Conservation (phyloP, 2,888 invertebrate species). For the Synergus itoensis region DNA sequence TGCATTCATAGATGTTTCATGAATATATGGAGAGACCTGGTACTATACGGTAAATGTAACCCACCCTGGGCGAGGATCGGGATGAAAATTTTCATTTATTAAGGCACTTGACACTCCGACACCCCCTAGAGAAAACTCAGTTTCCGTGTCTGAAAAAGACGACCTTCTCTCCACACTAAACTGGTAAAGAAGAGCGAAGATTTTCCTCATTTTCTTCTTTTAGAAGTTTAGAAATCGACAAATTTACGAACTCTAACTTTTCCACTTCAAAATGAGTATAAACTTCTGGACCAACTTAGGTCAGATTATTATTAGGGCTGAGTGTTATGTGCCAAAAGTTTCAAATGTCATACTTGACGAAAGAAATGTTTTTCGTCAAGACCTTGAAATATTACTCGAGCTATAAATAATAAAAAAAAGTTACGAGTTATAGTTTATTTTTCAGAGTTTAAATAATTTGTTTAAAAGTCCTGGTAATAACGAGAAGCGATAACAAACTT, state of each 20-base stretch:
- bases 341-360: not conserved
- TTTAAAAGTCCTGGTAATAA: no score
- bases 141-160: not conserved
- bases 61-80: not conserved
- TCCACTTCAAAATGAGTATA: not conserved
- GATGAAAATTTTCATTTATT: slow-evolving; percentile 17
- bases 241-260: not conserved
- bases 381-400: no score
- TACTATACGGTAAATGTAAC: not conserved
- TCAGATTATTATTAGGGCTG: not conserved
- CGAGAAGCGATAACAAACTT: no score
- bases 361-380: not conserved
- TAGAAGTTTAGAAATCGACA: not conserved
- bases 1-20: slow-evolving; percentile 16
- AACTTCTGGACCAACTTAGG: not conserved
- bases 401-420: no score
- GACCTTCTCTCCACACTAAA: not conserved
- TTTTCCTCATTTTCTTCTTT: slow-evolving; percentile 1
- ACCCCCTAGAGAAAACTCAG: slow-evolving; percentile 1
- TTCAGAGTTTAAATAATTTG: no score
- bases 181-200: not conserved
- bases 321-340: not conserved
- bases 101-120: not conserved
- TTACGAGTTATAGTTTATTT: no score
- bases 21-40: not conserved